Evolutionary conservation across 30 jellyfish, hydroid and myxozoan species (phyloP).

Genomic region (Sanderia malayensis): DNA sequence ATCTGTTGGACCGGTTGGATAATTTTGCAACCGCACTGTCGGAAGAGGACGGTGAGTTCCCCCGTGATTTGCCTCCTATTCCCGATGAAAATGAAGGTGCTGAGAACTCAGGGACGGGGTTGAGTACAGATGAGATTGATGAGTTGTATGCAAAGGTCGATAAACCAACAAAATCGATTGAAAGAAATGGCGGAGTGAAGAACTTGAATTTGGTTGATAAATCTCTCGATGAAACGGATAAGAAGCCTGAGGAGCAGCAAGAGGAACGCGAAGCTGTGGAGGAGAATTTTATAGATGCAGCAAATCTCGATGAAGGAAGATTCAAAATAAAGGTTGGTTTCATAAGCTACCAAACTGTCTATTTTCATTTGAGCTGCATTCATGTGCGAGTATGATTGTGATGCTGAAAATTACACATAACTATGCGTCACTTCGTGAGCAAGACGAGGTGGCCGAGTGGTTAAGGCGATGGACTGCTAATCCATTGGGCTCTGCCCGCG

Average conservation of each 20-base stretch:
- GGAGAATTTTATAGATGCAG: constrained; percentile 18
- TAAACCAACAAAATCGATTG: constrained; percentile 24
- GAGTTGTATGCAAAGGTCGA: constrained; percentile 80
- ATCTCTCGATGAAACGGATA: neutral
- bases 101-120: neutral
- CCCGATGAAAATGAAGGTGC: constrained; percentile 45
- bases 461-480: constrained; percentile 1
- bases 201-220: neutral
- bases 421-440: neutral
- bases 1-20: constrained; percentile 50
- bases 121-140: constrained; percentile 37
- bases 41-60: constrained; percentile 19
- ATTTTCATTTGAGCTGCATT: too few species aligned
- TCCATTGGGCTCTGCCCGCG: constrained; percentile 6
- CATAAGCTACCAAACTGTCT: too few species aligned
- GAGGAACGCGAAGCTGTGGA: neutral
- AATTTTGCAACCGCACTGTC: constrained; percentile 45
- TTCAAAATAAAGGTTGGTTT: constrained; percentile 63
- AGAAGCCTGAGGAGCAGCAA: neutral
- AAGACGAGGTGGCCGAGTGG: constrained; percentile 11
- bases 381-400: too few species aligned
- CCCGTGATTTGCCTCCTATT: constrained; percentile 70
- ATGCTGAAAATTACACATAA: too few species aligned
- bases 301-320: constrained; percentile 51
- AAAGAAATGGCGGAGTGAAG: neutral